Conservation (phyloP, 1,140 invertebrate genomes). For the Riptortus pedestris region DNA sequence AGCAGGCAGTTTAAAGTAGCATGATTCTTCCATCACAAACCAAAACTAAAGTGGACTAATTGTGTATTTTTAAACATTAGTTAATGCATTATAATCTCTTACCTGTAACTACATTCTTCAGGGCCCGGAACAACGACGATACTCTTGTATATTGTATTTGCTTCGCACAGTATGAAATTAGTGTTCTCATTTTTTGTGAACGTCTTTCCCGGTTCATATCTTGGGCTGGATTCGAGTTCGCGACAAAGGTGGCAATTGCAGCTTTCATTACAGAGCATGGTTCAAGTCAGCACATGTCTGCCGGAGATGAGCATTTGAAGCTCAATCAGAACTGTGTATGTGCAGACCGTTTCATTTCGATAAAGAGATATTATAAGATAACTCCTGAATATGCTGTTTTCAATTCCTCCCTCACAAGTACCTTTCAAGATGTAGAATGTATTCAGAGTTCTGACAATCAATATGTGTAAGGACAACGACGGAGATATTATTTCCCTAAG, state of each 20-base stretch:
- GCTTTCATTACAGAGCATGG: slow-evolving; percentile 42
- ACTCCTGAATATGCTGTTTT: too few relatives aligned
- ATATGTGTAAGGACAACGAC: too few relatives aligned
- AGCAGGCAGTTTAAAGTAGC: too few relatives aligned
- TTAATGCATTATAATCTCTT: too few relatives aligned
- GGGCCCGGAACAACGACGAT: slow-evolving; percentile 30
- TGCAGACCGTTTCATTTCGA: not conserved
- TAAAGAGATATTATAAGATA: too few relatives aligned
- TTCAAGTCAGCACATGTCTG: slow-evolving; percentile 27
- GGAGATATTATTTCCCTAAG: too few relatives aligned
- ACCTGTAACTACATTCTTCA: not conserved
- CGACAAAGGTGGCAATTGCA: slow-evolving; percentile 49
- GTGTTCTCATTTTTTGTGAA: not conserved
- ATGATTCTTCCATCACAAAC: too few relatives aligned
- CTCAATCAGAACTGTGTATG: slow-evolving; percentile 19
- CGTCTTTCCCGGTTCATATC: slow-evolving; percentile 20
- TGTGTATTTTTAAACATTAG: too few relatives aligned
- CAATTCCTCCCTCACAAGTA: too few relatives aligned
- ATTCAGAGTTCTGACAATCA: too few relatives aligned
- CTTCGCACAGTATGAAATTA: slow-evolving; percentile 48
- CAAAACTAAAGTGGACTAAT: too few relatives aligned
- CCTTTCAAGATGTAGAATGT: too few relatives aligned
- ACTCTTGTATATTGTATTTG: slow-evolving; percentile 35
- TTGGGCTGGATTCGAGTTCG: slow-evolving; percentile 41
- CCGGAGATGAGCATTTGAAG: slow-evolving; percentile 23